Base-by-base conservation (phyloP, 1,140 invertebrate genomes). In the Heliconius nattereri region DNA sequence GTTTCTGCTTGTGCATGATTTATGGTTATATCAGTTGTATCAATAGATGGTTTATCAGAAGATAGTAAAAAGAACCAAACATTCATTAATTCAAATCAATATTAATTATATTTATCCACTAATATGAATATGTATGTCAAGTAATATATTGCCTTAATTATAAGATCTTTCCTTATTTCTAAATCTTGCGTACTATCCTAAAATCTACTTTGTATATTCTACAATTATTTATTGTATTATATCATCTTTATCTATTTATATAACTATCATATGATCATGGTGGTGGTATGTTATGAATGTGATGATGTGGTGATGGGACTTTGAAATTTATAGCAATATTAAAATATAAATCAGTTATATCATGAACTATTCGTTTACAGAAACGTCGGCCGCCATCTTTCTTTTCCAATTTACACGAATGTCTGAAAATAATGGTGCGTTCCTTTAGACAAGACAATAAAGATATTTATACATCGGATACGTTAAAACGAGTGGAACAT, bases 381-480 rank as follows among this genome's bases (percentile, higher is more conserved):
- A 98, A 97, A 96, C 95, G 97, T 79, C 95, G 97, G 83, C 97
- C 98, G 23, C 97, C 98, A 23, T 95, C 96, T 11, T 99, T 99
- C 90, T 99, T 99, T 89, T 96, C 97, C 76, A 98, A 98, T 90
- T 95, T 99, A 71, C 97, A 97, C 86, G 96, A 98, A 83, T 98
- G 98, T 19, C 93, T 99, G 60, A 96, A 97, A 81, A 96, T 98
- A 40, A 96, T 99, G 90, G 96, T 98, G 49, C 96, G 97, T 73
- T 98, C 98, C 82, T 99, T 99, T 93, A 97, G 98, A 91, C 96
- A 97, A 82, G 95, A 96, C 29, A 95, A 96, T 82, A 94, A 95
- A 77, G 91, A 93, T 37, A 87, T 90, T 2, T 94, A 92, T 49
- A 94, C 94, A 26, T 94, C 95, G 3, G 96, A 97, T 79, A 95